Base-by-base conservation (phyloP, 2,797 vertebrate genomes). In the Sebastes ruberrimus region DNA sequence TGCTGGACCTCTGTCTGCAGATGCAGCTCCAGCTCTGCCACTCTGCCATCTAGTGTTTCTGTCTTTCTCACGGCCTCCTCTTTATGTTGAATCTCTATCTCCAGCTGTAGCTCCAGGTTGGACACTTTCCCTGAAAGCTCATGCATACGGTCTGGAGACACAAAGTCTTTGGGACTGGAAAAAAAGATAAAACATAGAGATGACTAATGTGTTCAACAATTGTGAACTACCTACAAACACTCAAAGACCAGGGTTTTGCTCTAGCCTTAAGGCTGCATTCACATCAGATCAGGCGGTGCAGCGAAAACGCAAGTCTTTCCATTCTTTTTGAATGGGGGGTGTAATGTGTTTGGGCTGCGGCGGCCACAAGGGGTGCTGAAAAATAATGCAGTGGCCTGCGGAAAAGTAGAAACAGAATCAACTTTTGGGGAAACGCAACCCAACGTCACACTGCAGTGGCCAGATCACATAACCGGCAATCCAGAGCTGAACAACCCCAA, bases 81-180 rank as follows among this genome's bases (percentile, higher is more conserved):
- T 55, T 88, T 95, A 33, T 92, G 86, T 4, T 81, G 82, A 42
- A 20, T 74, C 76, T 93, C 83, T 0, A 30, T 67, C 27, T 94
- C 92, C 11, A 96, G 59, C 62, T 93, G 91, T 27, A 65, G 13
- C 73, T 95, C 92, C 53, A 96, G 86, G 56, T 69, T 69, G 5
- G 91, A 88, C 33, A 95, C 55, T 81, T 92, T 94, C 8, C 66
- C 69, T 18, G 74, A 75, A 5, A 94, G 73, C 28, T 93, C 90
- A 6, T 5, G 65, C 22, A 83, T 35, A 10, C 10, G 53, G 11
- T 77, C 79, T 1, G 89, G 79, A 74, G 86, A 85, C 2, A 61
- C 1, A 27, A 53, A 80, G 11, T 83, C 78, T 76, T 83, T 87
- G 42, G 82, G 84, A 61, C 91, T 92, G 55, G 9, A 63, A 63